A percentile compares a stretch with the other conserved stretches of the same genome.
Evolutionary conservation across 30 jellyfish, hydroid and myxozoan genomes (phyloP).

Genomic region (Pseudorhiza aurosa): DNA sequence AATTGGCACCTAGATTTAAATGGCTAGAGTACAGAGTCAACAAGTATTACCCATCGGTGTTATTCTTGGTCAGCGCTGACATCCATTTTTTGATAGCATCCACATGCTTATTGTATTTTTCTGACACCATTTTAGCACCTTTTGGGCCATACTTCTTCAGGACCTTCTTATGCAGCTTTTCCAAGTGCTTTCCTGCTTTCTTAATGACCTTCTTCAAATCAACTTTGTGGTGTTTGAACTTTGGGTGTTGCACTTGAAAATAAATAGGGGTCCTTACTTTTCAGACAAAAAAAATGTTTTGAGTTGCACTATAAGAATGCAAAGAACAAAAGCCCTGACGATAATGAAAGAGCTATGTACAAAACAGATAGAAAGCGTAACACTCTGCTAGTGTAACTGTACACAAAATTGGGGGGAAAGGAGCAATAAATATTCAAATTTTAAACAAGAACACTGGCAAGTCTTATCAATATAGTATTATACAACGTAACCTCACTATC

Average conservation of each 20-base stretch:
- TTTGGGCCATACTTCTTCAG: constrained; percentile 10
- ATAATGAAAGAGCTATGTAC: background rate
- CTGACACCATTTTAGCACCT: constrained; percentile 15
- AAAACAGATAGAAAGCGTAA: too few relatives aligned
- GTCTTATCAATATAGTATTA: too few relatives aligned
- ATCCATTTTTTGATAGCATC: constrained; percentile 47
- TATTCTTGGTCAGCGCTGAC: constrained; percentile 55
- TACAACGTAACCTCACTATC: too few relatives aligned
- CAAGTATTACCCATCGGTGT: constrained; percentile 67
- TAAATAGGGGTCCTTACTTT: background rate
- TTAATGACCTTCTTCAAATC: constrained; percentile 28
- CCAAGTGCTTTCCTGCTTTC: constrained; percentile 35
- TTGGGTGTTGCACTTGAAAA: constrained; percentile 43
- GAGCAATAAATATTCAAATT: too few relatives aligned
- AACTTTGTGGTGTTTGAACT: constrained; percentile 33
- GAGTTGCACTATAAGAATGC: background rate
- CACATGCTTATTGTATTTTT: constrained; percentile 15
- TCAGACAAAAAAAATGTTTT: background rate
- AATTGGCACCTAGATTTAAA: too few relatives aligned
- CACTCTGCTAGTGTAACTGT: too few relatives aligned
- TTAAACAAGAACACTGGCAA: too few relatives aligned
- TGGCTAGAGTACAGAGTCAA: too few relatives aligned
- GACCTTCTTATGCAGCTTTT: constrained; percentile 25
- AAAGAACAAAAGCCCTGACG: background rate
- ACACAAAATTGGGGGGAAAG: too few relatives aligned